Base-by-base conservation (phyloP, 2,888 invertebrate genomes). In the Hermaeophaga mercurialis region DNA sequence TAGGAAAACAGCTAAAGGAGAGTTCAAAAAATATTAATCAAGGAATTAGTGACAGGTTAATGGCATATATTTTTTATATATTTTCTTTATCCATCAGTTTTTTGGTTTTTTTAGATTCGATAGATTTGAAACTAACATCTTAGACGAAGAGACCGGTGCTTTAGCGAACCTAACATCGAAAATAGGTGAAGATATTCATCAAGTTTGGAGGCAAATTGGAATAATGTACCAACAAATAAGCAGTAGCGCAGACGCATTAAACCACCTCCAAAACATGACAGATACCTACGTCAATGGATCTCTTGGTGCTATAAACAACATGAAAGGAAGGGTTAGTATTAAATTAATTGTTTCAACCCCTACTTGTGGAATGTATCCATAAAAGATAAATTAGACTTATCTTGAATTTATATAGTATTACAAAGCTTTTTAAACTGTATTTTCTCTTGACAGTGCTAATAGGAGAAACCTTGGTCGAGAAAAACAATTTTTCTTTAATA, bases 201-300 rank as follows among this genome's bases (percentile, higher is more conserved):
- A 91, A 74, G 92, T 94, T 11, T 94, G 94, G 94, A 81, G 92
- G 15, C 94, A 93, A 76, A 93, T 94, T 66, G 91, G 92, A 61
- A 88, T 90, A 54, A 91, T 94, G 90, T 88, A 90, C 75, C 86
- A 88, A 68, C 91, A 93, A 73, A 85, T 94, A 70, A 86, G 85
- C 22, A 85, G 86, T 57, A 91, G 87, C 71, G 87, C 89, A 41
- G 84, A 84, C 33, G 82, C 89, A 1, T 77, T 94, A n/a, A 87
- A 87, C 59, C 85, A 86, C 64, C 82, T 94, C 31, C 86, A 90
- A 79, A 84, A 85, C 66, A 89, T 89, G 74, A 90, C 91, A 6
- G 88, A 88, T 67, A 80, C 82, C 46, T 92, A 91, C 72, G 89
- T 91, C 8, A 93, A 90, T 73, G 90, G 88, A 52, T 91, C 90